Percentiles rank a stretch among this genome's conserved stretches.
Conservation (phyloP, 2,797 vertebrate genomes). For the Miichthys miiuy region DNA sequence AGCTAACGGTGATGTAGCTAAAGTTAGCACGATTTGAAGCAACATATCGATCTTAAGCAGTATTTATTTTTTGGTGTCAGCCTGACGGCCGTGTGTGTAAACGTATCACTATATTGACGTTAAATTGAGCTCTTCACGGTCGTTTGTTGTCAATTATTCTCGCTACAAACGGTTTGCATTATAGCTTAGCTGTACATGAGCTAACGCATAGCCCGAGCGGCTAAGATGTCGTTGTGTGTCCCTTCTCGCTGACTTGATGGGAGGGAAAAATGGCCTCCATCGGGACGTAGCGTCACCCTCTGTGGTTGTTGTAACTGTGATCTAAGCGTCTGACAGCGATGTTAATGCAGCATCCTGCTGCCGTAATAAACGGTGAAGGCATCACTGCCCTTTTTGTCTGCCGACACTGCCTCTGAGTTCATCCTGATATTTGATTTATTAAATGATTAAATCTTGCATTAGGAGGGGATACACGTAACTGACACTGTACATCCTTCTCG, state of each 20-base stretch:
- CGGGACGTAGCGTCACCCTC: accelerated
- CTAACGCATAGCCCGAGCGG: not conserved
- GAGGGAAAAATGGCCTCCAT: conserved; percentile 13
- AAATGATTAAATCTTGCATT: not conserved
- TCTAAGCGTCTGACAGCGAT: accelerated
- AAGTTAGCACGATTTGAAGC: not conserved
- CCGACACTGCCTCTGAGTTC: not conserved
- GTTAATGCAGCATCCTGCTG: not conserved
- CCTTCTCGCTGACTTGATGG: too few species aligned
- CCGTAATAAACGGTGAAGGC: not conserved
- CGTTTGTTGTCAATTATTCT: not conserved
- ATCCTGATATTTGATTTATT: not conserved
- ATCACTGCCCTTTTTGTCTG: not conserved
- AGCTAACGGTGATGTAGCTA: not conserved
- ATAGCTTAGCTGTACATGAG: not conserved
- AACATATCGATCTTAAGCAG: too few species aligned
- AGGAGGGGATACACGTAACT: not conserved
- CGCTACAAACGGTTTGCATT: accelerated
- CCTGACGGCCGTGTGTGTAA: accelerated
- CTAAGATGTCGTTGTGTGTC: not conserved
- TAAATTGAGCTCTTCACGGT: accelerated
- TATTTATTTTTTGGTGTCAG: not conserved
- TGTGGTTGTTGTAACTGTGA: not conserved
- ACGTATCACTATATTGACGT: not conserved
- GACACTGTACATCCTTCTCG: not conserved